Evolutionary conservation across 2,797 vertebrate genomes (phyloP).

Genomic region (Gouania willdenowi): DNA sequence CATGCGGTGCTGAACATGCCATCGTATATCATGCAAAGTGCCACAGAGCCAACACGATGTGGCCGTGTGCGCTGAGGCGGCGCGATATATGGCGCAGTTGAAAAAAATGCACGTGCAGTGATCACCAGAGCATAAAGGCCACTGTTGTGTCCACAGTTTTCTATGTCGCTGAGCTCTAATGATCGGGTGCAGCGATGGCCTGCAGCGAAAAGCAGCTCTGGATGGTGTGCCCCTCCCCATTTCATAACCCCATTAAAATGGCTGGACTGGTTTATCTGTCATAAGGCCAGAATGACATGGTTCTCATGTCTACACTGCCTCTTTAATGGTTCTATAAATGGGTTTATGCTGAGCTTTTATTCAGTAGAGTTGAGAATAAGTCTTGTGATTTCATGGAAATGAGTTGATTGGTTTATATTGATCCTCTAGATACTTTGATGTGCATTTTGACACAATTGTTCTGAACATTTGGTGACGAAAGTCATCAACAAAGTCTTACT

Average conservation of each 20-base stretch:
- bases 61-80: conserved; percentile 14
- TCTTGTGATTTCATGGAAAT: no score
- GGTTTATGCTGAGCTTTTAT: no score
- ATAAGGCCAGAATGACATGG: no score
- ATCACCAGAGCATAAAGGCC: conserved; percentile 48
- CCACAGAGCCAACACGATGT: background rate
- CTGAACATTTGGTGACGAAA: no score
- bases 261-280: background rate
- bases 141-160: conserved; percentile 39
- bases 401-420: no score
- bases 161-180: conserved; percentile 35
- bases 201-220: conserved; percentile 6
- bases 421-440: no score
- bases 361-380: no score
- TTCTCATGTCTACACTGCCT: no score
- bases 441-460: no score
- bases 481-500: no score
- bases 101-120: conserved; percentile 19
- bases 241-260: conserved; percentile 21
- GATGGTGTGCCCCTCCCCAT: conserved; percentile 27
- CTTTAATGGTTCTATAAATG: no score
- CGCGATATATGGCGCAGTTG: conserved; percentile 19
- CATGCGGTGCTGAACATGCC: conserved; percentile 3
- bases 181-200: conserved; percentile 7
- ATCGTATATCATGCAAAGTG: conserved; percentile 19